Base-by-base conservation (phyloP, 2,888 invertebrate genomes). In the Drosophila falleni region DNA sequence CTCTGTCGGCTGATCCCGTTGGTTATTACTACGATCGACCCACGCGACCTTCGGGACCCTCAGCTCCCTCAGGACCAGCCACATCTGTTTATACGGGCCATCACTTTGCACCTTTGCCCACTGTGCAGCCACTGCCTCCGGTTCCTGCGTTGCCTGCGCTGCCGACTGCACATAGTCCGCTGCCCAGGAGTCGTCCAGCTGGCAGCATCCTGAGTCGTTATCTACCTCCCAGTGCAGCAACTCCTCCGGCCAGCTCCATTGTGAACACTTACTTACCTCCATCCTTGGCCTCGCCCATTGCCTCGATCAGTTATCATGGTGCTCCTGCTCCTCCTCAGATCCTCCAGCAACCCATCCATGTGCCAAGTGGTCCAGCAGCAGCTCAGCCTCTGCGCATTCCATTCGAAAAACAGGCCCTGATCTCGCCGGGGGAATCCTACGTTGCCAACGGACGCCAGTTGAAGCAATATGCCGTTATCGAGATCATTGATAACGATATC, bases 391-490 rank as follows among this genome's bases (percentile, higher is more conserved):
- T 91, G 42, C 85, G 90, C n/a, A 78, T 90, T 31, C 91, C 91
- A 10, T 90, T 72, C 13, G 91, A 90, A 46, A 87, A 91, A 19
- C 74, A 82, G 49, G 83, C 91, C 0, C 37, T 91, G 16, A 76
- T 90, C 15, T 71, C 72, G 1, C 88, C 79, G 23, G 81, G 87
- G 3, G 80, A 88, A n/a, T 64, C 87, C 10, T 92, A 92, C 35
- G 74, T 89, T 35, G 81, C 89, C 42, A 88, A 91, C 68, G 92
- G 92, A 3, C 90, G 93, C 2, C 85, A 91, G 55, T 61, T 93
- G 55, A 92, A 92, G 67, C 93, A 93, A 64, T 93, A 93, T 56
- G 89, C 91, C n/a, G 93, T 93, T 29, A 87, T 92, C 53, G 93
- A 93, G 75, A 81, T 91, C 35, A 91, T 92, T 33, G 91, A 91